Percentiles rank a stretch among this genome's conserved stretches.
Evolutionary conservation across 2,888 invertebrate species (phyloP).

Genomic region (Pomacea canaliculata): DNA sequence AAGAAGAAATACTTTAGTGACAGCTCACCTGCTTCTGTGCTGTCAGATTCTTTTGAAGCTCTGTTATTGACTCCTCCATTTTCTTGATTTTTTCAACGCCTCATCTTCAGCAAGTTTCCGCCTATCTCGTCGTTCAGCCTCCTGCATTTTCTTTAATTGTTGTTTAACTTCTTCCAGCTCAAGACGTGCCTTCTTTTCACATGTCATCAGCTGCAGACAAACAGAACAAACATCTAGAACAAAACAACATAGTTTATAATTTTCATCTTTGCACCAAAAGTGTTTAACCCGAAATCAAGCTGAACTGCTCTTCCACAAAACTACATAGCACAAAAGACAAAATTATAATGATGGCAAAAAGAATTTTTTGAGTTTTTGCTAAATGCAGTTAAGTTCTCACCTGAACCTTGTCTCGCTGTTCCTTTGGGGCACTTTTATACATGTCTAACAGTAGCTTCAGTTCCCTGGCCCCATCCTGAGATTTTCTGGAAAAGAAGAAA

Average conservation of each 20-base stretch:
- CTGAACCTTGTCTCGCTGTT: slow-evolving; percentile 95
- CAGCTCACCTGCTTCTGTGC: slow-evolving; percentile 79
- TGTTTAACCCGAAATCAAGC: background rate
- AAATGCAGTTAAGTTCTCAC: slow-evolving; percentile 67
- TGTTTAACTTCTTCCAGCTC: slow-evolving; percentile 87
- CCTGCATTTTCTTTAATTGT: slow-evolving; percentile 74
- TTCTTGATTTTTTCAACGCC: slow-evolving; percentile 93
- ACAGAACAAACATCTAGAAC: background rate
- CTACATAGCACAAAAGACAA: no score
- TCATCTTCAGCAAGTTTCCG: slow-evolving; percentile 95
- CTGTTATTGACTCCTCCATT: slow-evolving; percentile 92
- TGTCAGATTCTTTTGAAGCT: slow-evolving; percentile 84
- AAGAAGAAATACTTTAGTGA: no score
- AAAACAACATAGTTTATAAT: background rate
- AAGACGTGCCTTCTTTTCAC: slow-evolving; percentile 89
- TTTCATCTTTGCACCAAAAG: background rate
- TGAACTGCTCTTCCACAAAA: background rate
- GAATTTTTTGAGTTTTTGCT: no score
- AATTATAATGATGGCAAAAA: no score
- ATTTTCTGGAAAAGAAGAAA: slow-evolving; percentile 51
- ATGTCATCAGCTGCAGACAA: slow-evolving; percentile 80
- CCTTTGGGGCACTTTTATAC: slow-evolving; percentile 98
- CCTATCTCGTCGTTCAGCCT: slow-evolving; percentile 88
- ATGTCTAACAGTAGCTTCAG: slow-evolving; percentile 93
- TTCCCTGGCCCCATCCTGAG: slow-evolving; percentile 86